Base-by-base conservation (phyloP, 2,797 vertebrate species). In the Pyrrhura leucotis region DNA sequence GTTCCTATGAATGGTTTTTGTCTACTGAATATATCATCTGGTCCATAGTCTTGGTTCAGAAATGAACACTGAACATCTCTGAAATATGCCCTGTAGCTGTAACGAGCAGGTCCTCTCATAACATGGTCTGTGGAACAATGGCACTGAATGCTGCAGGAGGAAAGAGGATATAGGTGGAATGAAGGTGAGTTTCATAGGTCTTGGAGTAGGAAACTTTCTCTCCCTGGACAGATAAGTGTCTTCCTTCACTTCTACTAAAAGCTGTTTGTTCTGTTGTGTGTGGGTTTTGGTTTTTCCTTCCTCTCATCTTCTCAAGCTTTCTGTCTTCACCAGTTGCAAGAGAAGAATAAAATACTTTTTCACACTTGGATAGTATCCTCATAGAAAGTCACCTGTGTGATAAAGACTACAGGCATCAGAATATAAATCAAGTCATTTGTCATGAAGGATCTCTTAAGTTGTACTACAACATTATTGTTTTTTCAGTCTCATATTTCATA, bases 111-210 rank as follows among this genome's bases (percentile, higher is more conserved):
- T 72, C 16, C 29, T 61, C 7, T 33, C 14, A 1, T 44, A 56
- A 22, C 19, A 17, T 0, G 0, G 42, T 89, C 12, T 69, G 9
- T 92, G 63, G 10, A 73, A 33, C 19, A 48, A 6, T n/a, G 21
- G 22, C 33, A 50, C 50, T 21, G 50, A 3, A 16, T 25, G 44
- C 28, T 73, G 14, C 28, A 44, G 31, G 17, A 63, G 11, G 33
- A 48, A 21, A 67, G 10, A 56, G 16, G 13, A 2, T 78, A 29
- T 56, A 45, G 14, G 8, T 83, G 40, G 37, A 67, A 90, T 9
- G 15, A 81, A 78, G 20, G 35, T 59, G 19, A 50, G 6, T 81
- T 90, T 81, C 26, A 4, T 14, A 82, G 66, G 14, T 62, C 40
- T 78, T 58, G 6, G 13, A 61, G 42, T 11, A 35, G 40, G 26